Evolutionary conservation across 2,797 vertebrate genomes (phyloP), one percentile per base, ranked within the genome.

Genomic region (Lutjanus campechanus): DNA sequence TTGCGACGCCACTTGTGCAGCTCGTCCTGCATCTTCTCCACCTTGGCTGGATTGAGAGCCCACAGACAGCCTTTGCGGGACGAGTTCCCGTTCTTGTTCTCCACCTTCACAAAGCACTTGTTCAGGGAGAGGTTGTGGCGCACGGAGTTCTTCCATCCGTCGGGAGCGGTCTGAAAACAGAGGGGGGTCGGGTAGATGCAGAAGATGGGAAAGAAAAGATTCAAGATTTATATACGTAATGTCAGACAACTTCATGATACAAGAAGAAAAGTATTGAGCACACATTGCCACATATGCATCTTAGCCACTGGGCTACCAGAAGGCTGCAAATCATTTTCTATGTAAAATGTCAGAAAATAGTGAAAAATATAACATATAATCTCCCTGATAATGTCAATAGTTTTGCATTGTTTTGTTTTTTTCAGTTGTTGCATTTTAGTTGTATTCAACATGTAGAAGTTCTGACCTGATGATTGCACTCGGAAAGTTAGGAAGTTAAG

Each of bases 81-180:
- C 0, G 96, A 96, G 87, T 93, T 97, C 5, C 97, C 97, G 0
- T 95, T 97, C 85, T 98, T 99, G 92, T 97, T 98, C 88, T 99
- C 98, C 5, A 99, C 97, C 86, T 99, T 99, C 92, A 99, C 97
- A 16, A 99, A 99, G 90, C 98, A 99, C 84, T 99, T 99, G 94
- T 99, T 99, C 88, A 99, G 90, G 22, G 98, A 99, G 4, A 99
- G 95, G 74, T 99, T 99, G 95, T 99, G 98, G 66, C 98, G 97
- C 51, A 99, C 98, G 0, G 98, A 99, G 94, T 99, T 99, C 94
- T 99, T 99, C 98, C 98, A 99, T 47, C 98, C 98, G n/a, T 99
- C 98, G 2, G 98, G 98, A 15, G 98, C 98, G 7, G 97, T 99
- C 98, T 99, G 89, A 74, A 87, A 50, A 59, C 19, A 79, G 69